These are phyloP conservation scores for Conger conger DNA, from an alignment of 2,113 vertebrate genomes.

Conservation along the genomic window DNA sequence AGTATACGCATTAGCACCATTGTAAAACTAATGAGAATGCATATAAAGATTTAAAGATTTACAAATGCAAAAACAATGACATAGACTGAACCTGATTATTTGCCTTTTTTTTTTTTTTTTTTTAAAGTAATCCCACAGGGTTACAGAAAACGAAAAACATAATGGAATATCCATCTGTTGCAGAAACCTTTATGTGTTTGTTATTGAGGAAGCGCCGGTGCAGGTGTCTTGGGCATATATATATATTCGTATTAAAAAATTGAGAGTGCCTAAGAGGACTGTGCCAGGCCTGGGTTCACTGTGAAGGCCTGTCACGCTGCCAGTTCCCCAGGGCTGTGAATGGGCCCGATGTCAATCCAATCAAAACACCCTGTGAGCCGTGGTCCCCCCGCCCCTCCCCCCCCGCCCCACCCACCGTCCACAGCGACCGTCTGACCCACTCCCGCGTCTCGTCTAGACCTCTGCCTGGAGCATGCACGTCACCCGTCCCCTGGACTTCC, in stretches of 20 bases:
- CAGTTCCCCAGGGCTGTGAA: background rate
- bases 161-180: background rate
- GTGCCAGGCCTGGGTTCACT: background rate
- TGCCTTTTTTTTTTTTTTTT: no score
- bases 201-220: background rate
- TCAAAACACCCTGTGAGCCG: background rate
- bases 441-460: background rate
- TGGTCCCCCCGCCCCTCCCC: background rate
- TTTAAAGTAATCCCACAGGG: no score
- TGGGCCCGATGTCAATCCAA: constrained; percentile 14
- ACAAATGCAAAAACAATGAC: background rate
- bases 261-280: no score
- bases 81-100: background rate
- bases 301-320: background rate
- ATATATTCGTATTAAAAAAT: no score
- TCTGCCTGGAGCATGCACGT: constrained; percentile 13
- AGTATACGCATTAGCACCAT: background rate
- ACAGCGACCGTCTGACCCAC: constrained; percentile 39
- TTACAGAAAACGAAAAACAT: no score
- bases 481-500: background rate
- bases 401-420: background rate
- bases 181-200: background rate
- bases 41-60: background rate
- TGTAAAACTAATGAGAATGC: background rate
- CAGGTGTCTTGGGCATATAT: no score